Base-by-base conservation (phyloP, 92 coral and sea anemone genomes). In the Porites rus region DNA sequence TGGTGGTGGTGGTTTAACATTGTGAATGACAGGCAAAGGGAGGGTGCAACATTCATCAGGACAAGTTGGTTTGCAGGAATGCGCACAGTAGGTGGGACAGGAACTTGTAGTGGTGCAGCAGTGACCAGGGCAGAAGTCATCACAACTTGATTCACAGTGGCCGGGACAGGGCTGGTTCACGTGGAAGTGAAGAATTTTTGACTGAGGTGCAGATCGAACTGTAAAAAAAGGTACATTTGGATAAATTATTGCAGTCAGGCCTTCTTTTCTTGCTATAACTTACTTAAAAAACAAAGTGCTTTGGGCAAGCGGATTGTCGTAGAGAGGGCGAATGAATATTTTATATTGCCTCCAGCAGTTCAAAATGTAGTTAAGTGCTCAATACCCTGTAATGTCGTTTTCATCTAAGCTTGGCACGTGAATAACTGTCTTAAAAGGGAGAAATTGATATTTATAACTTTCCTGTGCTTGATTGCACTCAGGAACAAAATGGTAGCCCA, bases 41-140 rank as follows among this genome's bases (percentile, higher is more conserved):
- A 74, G 73, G 24, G 66, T 76, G 63, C 96, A 93, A 70, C 96
- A 93, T 22, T 89, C 91, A 28, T 91, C 87, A 43, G 96, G 94
- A 64, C 96, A 93, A 38, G 80, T 71, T 68, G 96, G 93, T 65
- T 74, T 65, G 82, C 96, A 93, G 65, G 88, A 80, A 51, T 89
- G 93, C 66, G 75, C 58, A 77, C 96, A 93, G 31, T 54, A 76
- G 54, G 86, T 51, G 43, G 93, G 94, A 16, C 93, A 91, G n/a
- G 93, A 66, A 67, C 28, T 66, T 54, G 84, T 62, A 24, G 88
- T 68, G 46, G 82, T 16, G 28, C 98, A 94, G 69, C 98, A 94
- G 19, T 87, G 89, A 24, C 86, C 84, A 38, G 99, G 99, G 61
- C 99, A 96, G 51, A 89, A 68, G 28, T 87, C 77, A 11, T 93